Percentiles rank a stretch among this genome's conserved stretches.
phyloP scores from a whole-genome alignment of 1,140 invertebrate genomes.

The Trichonephila inaurata region DNA sequence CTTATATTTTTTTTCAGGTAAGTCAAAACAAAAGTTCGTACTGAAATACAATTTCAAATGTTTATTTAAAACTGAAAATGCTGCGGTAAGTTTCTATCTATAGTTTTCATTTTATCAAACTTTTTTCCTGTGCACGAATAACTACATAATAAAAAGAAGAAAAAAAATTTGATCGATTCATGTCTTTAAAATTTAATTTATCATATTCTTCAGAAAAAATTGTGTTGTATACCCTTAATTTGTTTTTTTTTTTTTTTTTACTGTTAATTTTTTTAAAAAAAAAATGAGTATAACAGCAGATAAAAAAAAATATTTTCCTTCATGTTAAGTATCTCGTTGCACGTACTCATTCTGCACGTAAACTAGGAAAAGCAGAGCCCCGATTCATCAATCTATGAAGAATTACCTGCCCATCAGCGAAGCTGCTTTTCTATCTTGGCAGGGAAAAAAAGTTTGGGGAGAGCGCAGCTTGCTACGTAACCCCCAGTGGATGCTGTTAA shows the following conservation, averaged over 20 bases:
- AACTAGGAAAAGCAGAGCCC: not conserved
- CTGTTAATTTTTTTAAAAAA: not conserved
- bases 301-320: not conserved
- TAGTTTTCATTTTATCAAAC: no score
- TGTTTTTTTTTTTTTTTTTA: not conserved
- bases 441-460: not conserved
- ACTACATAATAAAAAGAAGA: no score
- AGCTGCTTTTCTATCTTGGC: not conserved
- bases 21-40: no score
- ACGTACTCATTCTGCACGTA: not conserved
- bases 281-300: not conserved
- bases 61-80: no score
- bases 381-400: conserved; percentile 25
- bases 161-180: no score
- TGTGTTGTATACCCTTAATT: not conserved
- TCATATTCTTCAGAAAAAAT: not conserved
- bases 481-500: not conserved
- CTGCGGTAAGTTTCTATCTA: no score
- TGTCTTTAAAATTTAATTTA: not conserved
- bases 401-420: conserved; percentile 4
- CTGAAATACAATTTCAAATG: no score
- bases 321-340: not conserved
- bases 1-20: no score
- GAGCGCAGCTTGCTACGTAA: not conserved
- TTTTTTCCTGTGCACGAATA: no score